Percentiles rank a stretch among this genome's conserved stretches.
Conservation (phyloP, 2,797 vertebrate species). For the Tadarida brasiliensis region DNA sequence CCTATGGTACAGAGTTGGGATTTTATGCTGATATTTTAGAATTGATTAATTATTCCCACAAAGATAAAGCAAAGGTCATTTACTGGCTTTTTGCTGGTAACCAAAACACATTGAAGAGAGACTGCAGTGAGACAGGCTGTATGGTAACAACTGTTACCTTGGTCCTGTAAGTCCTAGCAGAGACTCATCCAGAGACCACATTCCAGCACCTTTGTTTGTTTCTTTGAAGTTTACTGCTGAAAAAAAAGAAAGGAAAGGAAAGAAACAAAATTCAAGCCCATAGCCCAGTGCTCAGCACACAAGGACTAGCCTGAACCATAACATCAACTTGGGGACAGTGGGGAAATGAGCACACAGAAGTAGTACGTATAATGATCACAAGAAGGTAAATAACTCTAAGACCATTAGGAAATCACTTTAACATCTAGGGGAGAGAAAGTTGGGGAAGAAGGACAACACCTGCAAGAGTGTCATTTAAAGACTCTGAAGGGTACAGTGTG, state of each 20-base stretch:
- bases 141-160: no score
- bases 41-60: not conserved
- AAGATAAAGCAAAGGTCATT: not conserved
- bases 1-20: not conserved
- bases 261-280: not conserved
- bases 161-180: not conserved
- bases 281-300: not conserved
- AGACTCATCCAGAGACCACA: not conserved
- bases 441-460: not conserved
- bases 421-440: not conserved
- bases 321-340: not conserved
- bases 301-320: not conserved
- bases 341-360: not conserved
- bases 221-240: not conserved
- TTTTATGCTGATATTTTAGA: conserved; percentile 43
- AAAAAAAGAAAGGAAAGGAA: not conserved
- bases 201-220: not conserved
- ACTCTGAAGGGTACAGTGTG: not conserved
- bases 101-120: not conserved
- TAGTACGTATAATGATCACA: not conserved
- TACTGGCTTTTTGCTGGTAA: not conserved
- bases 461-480: not conserved
- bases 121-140: no score
- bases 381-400: not conserved
- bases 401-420: not conserved